Base-by-base conservation (phyloP, 30 jellyfish, hydroid and myxozoan genomes). In the Chrysaora quinquecirrha region DNA sequence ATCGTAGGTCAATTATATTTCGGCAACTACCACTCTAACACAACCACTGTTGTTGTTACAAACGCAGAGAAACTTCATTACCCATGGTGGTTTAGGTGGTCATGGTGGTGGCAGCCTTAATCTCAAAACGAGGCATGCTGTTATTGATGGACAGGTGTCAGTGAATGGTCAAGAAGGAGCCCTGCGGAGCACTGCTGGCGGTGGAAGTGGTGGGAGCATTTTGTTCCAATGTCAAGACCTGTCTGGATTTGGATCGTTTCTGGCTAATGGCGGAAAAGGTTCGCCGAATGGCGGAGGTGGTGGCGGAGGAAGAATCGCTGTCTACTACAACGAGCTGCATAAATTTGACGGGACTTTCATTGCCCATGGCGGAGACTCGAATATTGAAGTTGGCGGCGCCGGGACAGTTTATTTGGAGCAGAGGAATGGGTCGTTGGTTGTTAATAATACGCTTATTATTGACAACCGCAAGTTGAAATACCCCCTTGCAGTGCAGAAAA, bases 221-320 rank as follows among this genome's bases (percentile, higher is more conserved):
- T 35, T 56, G 19, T 21, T 81, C 43, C 20, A 11, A 2, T 81
- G 91, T 48, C 84, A 81, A 11, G 91, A 81, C 49, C 67, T 81
- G 46, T 73, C 82, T 48, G 91, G 91, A 4, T 67, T 81, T 49
- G 91, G 91, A 7, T 14, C 28, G n/a, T 81, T 81, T 21, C 68
- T 27, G 25, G 91, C 91, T 23, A 71, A 66, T 21, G 91, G 91
- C 35, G 91, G 91, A 18, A 34, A 58, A 12, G 91, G 91, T 18
- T 30, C 75, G 20, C 47, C 52, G n/a, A 64, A 24, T 7, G 91
- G 91, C 28, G 91, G 85, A 24, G 91, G 91, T 52, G 91, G 75
- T n/a, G 91, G 91, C 11, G 91, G 91, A 25, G 91, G 91, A 63
- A 82, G 91, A 9, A 81, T 81, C 0, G 84, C 80, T 28, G 43